A percentile compares a stretch with the other conserved stretches of the same genome.
These are phyloP conservation scores for Lamproptera curius DNA, from an alignment of 2,888 invertebrate species.

Conservation along the genomic window DNA sequence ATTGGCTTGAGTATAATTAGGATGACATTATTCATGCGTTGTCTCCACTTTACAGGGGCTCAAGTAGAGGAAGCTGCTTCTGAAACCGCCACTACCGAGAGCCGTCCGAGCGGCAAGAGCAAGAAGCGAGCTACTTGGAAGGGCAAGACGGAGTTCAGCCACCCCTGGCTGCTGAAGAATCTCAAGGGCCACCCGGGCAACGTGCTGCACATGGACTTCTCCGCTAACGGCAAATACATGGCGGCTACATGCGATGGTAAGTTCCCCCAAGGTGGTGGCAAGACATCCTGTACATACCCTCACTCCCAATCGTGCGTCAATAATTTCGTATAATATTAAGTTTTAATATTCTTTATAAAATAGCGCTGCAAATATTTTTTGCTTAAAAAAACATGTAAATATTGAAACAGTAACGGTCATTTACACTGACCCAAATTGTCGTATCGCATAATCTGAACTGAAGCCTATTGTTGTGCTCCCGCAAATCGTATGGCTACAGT, in stretches of 20 bases:
- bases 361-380: neutral
- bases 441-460: too few species aligned
- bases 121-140: constrained; percentile 75
- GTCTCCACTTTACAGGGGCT: constrained; percentile 41
- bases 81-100: constrained; percentile 46
- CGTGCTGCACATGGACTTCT: constrained; percentile 88
- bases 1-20: too few species aligned
- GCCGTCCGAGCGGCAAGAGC: constrained; percentile 56
- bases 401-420: too few species aligned
- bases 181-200: constrained; percentile 90
- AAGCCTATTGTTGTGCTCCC: too few species aligned
- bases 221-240: constrained; percentile 91
- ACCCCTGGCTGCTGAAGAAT: constrained; percentile 88
- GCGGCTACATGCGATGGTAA: constrained; percentile 92
- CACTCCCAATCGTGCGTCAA: too few species aligned
- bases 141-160: constrained; percentile 77
- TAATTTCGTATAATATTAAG: too few species aligned
- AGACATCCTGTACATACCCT: too few species aligned
- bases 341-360: constrained; percentile 4
- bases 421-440: too few species aligned
- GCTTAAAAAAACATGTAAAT: too few species aligned
- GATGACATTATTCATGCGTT: too few species aligned
- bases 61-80: constrained; percentile 49
- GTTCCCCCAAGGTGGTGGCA: constrained; percentile 38
- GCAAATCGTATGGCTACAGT: too few species aligned